phyloP scores from a whole-genome alignment of 2,113 vertebrate species.

The Agapornis roseicollis region DNA sequence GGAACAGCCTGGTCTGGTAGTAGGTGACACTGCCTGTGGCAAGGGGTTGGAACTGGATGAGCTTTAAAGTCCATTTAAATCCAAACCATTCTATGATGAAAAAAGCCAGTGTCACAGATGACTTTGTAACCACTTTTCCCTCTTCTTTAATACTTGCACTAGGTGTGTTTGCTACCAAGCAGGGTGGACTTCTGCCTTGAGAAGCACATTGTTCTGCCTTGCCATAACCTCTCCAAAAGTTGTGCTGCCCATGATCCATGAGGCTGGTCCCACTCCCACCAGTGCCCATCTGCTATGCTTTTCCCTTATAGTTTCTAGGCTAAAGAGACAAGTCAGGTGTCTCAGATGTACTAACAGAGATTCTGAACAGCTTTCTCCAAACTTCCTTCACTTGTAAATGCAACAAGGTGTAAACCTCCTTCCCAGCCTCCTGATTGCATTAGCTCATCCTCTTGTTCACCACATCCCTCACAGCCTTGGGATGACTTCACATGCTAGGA shows the following conservation, averaged over 20 bases:
- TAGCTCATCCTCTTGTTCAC: background rate
- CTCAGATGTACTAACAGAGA: background rate
- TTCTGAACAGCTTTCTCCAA: background rate
- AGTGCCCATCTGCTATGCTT: background rate
- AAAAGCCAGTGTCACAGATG: background rate
- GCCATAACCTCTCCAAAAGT: background rate
- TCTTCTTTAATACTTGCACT: background rate
- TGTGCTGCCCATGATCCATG: accelerated
- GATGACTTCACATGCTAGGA: background rate
- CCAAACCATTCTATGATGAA: background rate
- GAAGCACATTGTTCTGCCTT: background rate
- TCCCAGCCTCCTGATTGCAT: background rate
- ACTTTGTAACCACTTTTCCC: background rate
- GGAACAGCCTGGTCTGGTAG: background rate
- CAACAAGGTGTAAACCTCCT: background rate
- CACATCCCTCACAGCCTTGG: accelerated
- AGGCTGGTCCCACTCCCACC: background rate
- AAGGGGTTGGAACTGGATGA: background rate
- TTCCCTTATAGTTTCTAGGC: accelerated
- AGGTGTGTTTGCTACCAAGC: background rate
- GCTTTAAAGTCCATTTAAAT: background rate
- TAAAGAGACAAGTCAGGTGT: background rate
- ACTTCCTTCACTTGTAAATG: background rate
- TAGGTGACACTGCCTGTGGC: background rate
- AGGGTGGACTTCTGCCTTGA: background rate